Evolutionary conservation across 2,888 invertebrate genomes (phyloP).

Genomic region (Ormyrus labotus): DNA sequence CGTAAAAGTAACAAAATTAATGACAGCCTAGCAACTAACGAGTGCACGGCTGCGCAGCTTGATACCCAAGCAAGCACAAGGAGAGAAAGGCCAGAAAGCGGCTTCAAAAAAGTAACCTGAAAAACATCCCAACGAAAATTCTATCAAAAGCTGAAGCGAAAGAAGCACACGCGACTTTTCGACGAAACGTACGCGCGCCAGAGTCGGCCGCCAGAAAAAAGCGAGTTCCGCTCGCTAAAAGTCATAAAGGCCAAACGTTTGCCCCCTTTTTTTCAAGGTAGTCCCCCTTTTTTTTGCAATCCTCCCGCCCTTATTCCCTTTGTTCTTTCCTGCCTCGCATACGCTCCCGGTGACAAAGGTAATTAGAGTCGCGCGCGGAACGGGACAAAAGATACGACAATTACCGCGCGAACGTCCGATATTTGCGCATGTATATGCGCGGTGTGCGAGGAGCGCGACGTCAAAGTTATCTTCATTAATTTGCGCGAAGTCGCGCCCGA

Average conservation of each 20-base stretch:
- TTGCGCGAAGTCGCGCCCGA: slow-evolving; percentile 42
- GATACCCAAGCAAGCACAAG: background rate
- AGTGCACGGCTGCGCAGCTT: background rate
- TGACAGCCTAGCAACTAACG: slow-evolving; percentile 5
- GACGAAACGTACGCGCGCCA: background rate
- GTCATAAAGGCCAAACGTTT: slow-evolving; percentile 38
- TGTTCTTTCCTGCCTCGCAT: background rate
- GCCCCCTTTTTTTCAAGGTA: background rate
- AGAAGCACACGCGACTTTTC: slow-evolving; percentile 26
- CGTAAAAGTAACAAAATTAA: background rate
- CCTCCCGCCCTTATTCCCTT: background rate
- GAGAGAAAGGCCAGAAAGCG: background rate
- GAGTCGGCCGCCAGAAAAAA: background rate
- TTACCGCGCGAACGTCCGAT: slow-evolving; percentile 41
- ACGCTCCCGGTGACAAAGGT: slow-evolving; percentile 52
- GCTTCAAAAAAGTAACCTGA: too few species aligned
- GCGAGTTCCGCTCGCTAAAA: slow-evolving; percentile 15
- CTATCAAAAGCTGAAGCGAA: slow-evolving; percentile 20
- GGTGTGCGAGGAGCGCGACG: slow-evolving; percentile 15
- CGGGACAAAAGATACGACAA: slow-evolving; percentile 55
- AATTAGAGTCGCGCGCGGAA: slow-evolving; percentile 44
- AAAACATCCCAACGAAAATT: background rate
- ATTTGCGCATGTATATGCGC: background rate
- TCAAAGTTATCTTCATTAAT: slow-evolving; percentile 59
- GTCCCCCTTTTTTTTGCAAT: background rate